Evolutionary conservation across 2,888 invertebrate genomes (phyloP).

Genomic region (Volucella inanis): DNA sequence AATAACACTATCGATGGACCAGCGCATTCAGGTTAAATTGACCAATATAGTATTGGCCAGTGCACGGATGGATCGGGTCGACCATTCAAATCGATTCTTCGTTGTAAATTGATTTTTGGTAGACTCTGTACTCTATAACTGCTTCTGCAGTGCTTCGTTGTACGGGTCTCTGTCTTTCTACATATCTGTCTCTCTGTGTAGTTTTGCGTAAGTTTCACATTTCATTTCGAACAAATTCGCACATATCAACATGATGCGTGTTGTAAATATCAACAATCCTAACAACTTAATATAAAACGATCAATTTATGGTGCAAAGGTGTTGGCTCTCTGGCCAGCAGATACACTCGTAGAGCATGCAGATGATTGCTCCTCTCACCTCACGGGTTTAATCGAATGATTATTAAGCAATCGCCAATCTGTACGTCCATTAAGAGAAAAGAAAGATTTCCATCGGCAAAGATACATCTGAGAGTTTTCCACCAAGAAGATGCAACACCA

Average conservation of each 20-base stretch:
- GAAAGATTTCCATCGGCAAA: constrained; percentile 66
- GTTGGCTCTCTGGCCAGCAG: constrained; percentile 47
- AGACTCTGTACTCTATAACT: background rate
- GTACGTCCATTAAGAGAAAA: constrained; percentile 69
- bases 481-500: background rate
- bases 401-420: constrained; percentile 69
- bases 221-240: constrained; percentile 36
- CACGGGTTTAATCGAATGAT: constrained; percentile 72
- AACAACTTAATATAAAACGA: constrained; percentile 72
- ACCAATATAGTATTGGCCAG: constrained; percentile 39
- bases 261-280: constrained; percentile 69
- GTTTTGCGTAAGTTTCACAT: constrained; percentile 13
- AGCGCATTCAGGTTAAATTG: constrained; percentile 71
- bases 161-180: too few relatives aligned
- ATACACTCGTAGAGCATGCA: too few relatives aligned
- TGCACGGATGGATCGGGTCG: constrained; percentile 36
- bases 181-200: background rate
- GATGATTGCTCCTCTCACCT: constrained; percentile 43
- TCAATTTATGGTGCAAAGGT: constrained; percentile 71
- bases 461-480: constrained; percentile 44
- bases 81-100: constrained; percentile 50
- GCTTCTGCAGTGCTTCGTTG: background rate
- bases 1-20: constrained; percentile 62
- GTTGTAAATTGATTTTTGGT: constrained; percentile 54
- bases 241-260: constrained; percentile 27